These are phyloP conservation scores for Xiphophorus couchianus DNA, from an alignment of 2,113 vertebrate genomes.

Conservation along the genomic window DNA sequence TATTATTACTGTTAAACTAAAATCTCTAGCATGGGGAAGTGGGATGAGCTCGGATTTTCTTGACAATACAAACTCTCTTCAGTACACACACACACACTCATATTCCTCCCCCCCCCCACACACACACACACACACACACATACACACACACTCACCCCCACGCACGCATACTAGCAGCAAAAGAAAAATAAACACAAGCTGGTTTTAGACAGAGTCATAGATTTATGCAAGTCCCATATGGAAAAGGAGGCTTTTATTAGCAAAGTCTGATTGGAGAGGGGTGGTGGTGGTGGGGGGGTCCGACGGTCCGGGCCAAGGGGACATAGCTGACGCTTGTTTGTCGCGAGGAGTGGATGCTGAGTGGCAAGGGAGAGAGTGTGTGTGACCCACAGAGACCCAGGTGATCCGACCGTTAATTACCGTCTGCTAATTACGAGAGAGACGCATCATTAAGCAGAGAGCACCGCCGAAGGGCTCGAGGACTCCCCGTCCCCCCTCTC, in stretches of 20 bases:
- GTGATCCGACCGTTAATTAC: conserved; percentile 77
- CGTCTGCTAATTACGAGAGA: conserved; percentile 77
- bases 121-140: too few species aligned
- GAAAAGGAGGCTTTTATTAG: conserved; percentile 55
- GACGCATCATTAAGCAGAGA: conserved; percentile 77
- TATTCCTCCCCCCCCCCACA: too few species aligned
- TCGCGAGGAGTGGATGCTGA: conserved; percentile 20
- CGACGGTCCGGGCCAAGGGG: conserved; percentile 13
- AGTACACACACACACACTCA: not conserved
- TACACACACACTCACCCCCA: too few species aligned
- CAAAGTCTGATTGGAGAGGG: conserved; percentile 15
- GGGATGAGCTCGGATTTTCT: too few species aligned
- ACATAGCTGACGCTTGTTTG: conserved; percentile 37
- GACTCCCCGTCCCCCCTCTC: conserved; percentile 63
- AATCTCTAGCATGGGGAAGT: too few species aligned
- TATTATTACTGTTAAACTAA: too few species aligned
- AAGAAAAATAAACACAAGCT: conserved; percentile 62
- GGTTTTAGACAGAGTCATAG: conserved; percentile 48
- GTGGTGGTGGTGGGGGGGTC: not conserved
- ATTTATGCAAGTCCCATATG: conserved; percentile 57
- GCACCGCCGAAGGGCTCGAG: conserved; percentile 64
- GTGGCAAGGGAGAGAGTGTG: conserved; percentile 31
- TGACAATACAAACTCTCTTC: conserved; percentile 38
- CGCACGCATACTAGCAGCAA: conserved; percentile 12
- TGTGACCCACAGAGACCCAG: conserved; percentile 66